Percentiles rank a stretch among this genome's conserved stretches.
Evolutionary conservation across 1,140 invertebrate species (phyloP).

Genomic region (Caenorhabditis inopinata): DNA sequence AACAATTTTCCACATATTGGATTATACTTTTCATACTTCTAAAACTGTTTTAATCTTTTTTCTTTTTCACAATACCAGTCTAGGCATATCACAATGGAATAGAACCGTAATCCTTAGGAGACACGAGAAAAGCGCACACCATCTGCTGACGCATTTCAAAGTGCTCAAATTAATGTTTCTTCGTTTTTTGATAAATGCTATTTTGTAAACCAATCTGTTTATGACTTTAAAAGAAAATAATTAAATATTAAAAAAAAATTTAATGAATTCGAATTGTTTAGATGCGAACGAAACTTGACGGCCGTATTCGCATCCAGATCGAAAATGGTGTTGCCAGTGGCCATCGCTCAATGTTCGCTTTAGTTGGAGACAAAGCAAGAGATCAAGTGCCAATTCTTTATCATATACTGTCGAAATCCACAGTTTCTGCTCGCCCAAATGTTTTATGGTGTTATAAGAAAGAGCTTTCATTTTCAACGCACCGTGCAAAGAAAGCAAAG

Average conservation of each 20-base stretch:
- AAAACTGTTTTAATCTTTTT: slow-evolving; percentile 18
- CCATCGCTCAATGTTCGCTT: slow-evolving; percentile 86
- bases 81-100: background rate
- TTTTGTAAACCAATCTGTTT: background rate
- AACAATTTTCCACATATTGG: slow-evolving; percentile 1
- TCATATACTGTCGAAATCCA: slow-evolving; percentile 92
- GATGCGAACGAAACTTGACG: slow-evolving; percentile 85
- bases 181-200: too few relatives aligned
- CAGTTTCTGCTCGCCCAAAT: slow-evolving; percentile 82
- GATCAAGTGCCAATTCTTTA: slow-evolving; percentile 95
- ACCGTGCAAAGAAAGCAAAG: slow-evolving; percentile 89
- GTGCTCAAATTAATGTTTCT: too few relatives aligned
- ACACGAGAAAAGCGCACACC: background rate
- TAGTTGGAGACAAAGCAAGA: slow-evolving; percentile 90
- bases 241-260: too few relatives aligned
- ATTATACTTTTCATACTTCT: slow-evolving; percentile 25
- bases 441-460: slow-evolving; percentile 99
- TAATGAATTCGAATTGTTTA: background rate
- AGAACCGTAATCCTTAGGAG: background rate
- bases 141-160: background rate
- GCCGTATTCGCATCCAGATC: slow-evolving; percentile 87
- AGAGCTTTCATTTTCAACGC: slow-evolving; percentile 87
- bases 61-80: background rate
- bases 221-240: background rate
- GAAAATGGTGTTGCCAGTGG: slow-evolving; percentile 89